Percentiles rank a stretch among this genome's conserved stretches.
phyloP scores from a whole-genome alignment of 30 jellyfish, hydroid and myxozoan genomes.

The Catostylus mosaicus region DNA sequence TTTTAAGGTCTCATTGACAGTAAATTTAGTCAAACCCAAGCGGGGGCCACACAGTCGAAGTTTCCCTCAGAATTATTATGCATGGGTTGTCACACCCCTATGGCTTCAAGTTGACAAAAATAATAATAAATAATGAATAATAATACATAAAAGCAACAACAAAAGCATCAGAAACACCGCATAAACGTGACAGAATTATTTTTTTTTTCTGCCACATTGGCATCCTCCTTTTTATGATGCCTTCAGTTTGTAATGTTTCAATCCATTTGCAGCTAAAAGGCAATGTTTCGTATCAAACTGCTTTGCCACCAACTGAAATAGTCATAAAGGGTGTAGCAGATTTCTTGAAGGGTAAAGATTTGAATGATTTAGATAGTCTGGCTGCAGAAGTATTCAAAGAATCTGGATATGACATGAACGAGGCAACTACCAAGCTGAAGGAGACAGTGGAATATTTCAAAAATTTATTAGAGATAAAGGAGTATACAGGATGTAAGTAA shows the following conservation, averaged over 20 bases:
- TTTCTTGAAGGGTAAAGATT: constrained; percentile 63
- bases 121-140: too few species aligned
- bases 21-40: too few species aligned
- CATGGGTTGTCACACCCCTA: too few species aligned
- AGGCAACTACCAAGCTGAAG: constrained; percentile 52
- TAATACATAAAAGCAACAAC: too few species aligned
- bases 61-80: too few species aligned
- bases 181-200: too few species aligned
- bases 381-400: constrained; percentile 76
- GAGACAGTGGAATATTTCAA: constrained; percentile 38
- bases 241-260: background rate
- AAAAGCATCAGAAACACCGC: too few species aligned
- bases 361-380: constrained; percentile 63
- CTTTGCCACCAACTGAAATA: constrained; percentile 86
- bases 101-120: too few species aligned
- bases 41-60: too few species aligned
- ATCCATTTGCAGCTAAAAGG: constrained; percentile 49
- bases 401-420: constrained; percentile 49
- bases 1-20: too few species aligned
- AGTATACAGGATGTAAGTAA: constrained; percentile 4
- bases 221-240: too few species aligned
- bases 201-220: too few species aligned
- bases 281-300: constrained; percentile 46
- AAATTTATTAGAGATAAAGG: background rate
- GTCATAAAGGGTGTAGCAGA: constrained; percentile 84